Percentiles rank a stretch among this genome's conserved stretches.
Conservation (phyloP, 2,888 invertebrate genomes). For the Cephus rjabovi region DNA sequence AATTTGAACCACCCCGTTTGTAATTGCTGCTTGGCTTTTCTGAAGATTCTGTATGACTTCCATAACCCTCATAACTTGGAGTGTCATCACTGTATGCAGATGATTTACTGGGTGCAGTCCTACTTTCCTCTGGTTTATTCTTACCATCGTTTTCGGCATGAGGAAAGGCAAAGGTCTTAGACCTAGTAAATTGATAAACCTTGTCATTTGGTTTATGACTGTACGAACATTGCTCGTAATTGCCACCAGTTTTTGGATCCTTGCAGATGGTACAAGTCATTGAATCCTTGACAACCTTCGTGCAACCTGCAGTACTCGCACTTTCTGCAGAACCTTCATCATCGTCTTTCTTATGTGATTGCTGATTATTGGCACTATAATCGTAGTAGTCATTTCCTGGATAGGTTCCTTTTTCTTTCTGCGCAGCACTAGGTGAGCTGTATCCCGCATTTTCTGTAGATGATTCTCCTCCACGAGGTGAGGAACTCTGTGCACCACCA, state of each 20-base stretch:
- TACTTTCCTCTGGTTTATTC: not conserved
- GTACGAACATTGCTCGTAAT: constrained; percentile 72
- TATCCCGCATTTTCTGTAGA: not conserved
- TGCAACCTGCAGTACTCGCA: constrained; percentile 32
- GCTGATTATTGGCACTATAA: not conserved
- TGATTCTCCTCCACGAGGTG: not conserved
- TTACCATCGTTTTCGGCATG: constrained; percentile 9
- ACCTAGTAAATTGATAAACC: constrained; percentile 53
- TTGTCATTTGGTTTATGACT: constrained; percentile 66
- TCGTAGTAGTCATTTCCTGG: not conserved
- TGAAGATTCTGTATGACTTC: not conserved
- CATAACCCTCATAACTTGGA: constrained; percentile 6
- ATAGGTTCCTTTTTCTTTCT: not conserved
- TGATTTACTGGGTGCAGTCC: not conserved
- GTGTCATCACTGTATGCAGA: not conserved
- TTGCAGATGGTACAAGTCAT: constrained; percentile 71
- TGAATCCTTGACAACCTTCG: constrained; percentile 54
- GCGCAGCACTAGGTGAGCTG: not conserved
- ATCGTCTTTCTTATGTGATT: constrained; percentile 4
- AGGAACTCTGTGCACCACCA: not conserved
- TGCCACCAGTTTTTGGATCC: constrained; percentile 69
- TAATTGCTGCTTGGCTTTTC: not conserved
- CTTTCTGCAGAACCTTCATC: constrained; percentile 11
- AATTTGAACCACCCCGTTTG: constrained; percentile 12
- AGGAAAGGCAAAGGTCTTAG: constrained; percentile 53